Conservation (phyloP, 2,797 vertebrate species). For the Masticophis lateralis region DNA sequence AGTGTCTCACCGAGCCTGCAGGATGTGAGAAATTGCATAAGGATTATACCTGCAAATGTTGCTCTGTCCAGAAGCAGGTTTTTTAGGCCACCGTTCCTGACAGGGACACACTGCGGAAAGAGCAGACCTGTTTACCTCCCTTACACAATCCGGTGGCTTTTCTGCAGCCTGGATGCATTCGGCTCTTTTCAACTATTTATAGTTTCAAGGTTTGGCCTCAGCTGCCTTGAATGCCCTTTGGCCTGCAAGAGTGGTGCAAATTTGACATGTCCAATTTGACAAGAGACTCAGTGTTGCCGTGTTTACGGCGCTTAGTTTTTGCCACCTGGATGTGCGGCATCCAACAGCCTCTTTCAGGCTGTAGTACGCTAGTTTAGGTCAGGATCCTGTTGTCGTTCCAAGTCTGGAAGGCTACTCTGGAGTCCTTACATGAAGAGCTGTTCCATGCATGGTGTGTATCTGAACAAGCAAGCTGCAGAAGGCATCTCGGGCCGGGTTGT, state of each 20-base stretch:
- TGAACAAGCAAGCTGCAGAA: background rate
- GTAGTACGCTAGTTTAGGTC: background rate
- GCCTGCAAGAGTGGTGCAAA: background rate
- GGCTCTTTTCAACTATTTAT: background rate
- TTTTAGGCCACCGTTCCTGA: background rate
- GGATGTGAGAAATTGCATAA: slow-evolving; percentile 61
- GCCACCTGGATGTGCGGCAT: background rate
- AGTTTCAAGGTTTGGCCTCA: background rate
- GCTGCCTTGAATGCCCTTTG: background rate
- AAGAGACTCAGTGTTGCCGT: background rate
- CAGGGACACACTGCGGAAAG: background rate
- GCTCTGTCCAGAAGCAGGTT: background rate
- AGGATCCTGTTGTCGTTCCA: background rate
- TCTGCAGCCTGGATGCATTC: background rate
- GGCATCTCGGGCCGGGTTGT: background rate
- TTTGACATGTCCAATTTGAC: too few species aligned
- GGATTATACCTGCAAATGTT: slow-evolving; percentile 22
- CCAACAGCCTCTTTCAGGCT: background rate
- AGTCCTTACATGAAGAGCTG: background rate
- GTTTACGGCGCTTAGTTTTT: background rate
- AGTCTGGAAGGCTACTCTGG: background rate
- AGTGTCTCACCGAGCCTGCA: slow-evolving; percentile 53
- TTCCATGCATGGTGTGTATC: background rate
- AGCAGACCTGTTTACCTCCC: too few species aligned
- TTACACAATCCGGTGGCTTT: background rate